Base-by-base conservation (phyloP, 2,888 invertebrate genomes). In the Pandemis cinnamomeana region DNA sequence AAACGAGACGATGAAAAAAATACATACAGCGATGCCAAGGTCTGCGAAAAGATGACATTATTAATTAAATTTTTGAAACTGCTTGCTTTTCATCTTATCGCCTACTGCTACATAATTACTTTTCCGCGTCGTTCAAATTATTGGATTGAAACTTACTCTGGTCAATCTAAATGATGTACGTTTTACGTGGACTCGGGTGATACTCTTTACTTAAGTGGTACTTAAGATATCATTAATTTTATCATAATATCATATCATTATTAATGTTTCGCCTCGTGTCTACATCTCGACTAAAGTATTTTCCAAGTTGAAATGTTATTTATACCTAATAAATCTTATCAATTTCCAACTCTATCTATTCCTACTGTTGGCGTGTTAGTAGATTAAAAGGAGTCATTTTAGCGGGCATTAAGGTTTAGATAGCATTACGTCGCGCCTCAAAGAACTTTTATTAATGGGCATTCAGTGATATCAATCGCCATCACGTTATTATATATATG, bases 361-460 rank as follows among this genome's bases (percentile, higher is more conserved):
- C 80, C 80, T 80, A 82, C 79, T 78, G 75, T 81, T 82, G 84
- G 82, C 81, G 78, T 79, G 78, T 81, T 79, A 79, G 77, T 80
- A 76, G 76, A 80, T 71, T 78, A 78, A 79, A 80, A 80, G 84
- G 82, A 83, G 83, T 84, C 76, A 77, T 78, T 77, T 76, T 75
- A 76, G 76, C 78, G 69, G 78, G 75, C 77, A 77, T 75, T 77
- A 68, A 68, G 42, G 48, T 41, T 73, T 27, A 63, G 61, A 61
- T 48, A 68, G 63, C 36, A 64, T 72, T 20, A 63, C 62, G 44
- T 41, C 15, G 63, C 67, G 53, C 67, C 67, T 62, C 63, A 48
- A 51, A 42, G 7, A 58, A 68, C 7, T 63, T 42, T 63, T 53
- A 55, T 58, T 27, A 27, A 53, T 7, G 44, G 53, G 20, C 63